Conservation (phyloP, 1,140 invertebrate species). For the Drosophila aff. region DNA sequence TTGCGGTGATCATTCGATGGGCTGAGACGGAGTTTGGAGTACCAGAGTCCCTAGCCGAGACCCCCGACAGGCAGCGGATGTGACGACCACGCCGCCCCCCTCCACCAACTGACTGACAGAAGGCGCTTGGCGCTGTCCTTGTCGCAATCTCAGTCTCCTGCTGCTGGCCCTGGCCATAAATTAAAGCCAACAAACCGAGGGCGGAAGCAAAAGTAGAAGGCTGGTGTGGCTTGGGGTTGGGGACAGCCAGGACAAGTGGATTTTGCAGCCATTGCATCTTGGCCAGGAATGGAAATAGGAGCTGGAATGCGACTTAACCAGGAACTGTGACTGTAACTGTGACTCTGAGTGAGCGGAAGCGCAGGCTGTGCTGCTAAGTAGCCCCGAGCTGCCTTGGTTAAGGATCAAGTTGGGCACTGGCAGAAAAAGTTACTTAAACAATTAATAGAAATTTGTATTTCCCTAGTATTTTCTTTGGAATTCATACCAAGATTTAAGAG, state of each 20-base stretch:
- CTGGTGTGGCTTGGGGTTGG: slow-evolving; percentile 14
- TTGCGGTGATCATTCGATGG: slow-evolving; percentile 55
- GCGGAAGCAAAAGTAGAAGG: slow-evolving; percentile 64
- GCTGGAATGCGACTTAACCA: neutral
- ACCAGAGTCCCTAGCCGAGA: neutral
- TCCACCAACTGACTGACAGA: slow-evolving; percentile 41
- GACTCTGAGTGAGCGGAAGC: slow-evolving; percentile 48
- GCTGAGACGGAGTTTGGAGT: slow-evolving; percentile 3
- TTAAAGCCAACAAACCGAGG: slow-evolving; percentile 77
- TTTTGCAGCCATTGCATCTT: slow-evolving; percentile 77
- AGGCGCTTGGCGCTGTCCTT: slow-evolving; percentile 60
- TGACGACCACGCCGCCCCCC: slow-evolving; percentile 40
- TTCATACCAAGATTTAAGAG: accelerated
- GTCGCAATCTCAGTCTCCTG: slow-evolving; percentile 36
- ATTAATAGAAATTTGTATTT: too few species aligned
- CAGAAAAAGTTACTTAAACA: neutral
- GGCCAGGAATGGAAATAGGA: slow-evolving; percentile 14
- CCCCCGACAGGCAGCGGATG: slow-evolving; percentile 68
- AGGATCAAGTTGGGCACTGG: slow-evolving; percentile 61
- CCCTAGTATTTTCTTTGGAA: neutral
- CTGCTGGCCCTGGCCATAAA: slow-evolving; percentile 71
- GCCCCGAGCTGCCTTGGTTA: slow-evolving; percentile 60
- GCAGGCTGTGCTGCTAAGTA: slow-evolving; percentile 74
- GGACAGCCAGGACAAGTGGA: slow-evolving; percentile 56
- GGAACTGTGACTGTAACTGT: slow-evolving; percentile 21